Conservation (phyloP, 1,140 invertebrate genomes). For the Contarinia nasturtii region DNA sequence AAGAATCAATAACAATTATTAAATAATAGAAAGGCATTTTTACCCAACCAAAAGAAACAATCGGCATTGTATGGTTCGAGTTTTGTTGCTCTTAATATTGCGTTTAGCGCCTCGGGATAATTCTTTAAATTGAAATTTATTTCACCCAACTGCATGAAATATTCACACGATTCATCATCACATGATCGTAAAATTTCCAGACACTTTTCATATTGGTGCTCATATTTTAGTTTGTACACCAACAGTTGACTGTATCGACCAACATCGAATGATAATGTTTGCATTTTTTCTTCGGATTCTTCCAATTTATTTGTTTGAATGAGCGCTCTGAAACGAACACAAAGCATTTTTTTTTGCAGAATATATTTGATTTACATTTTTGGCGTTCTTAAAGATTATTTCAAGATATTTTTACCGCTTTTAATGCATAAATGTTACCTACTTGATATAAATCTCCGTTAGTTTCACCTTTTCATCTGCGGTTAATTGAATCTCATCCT, state of each 20-base stretch:
- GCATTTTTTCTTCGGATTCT: background rate
- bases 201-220: background rate
- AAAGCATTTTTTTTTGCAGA: background rate
- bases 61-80: conserved; percentile 47
- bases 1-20: no score
- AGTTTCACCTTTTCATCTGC: conserved; percentile 18
- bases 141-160: background rate
- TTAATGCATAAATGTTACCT: background rate
- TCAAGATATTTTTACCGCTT: no score
- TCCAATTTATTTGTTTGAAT: background rate
- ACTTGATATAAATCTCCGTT: background rate
- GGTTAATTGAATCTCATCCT: conserved; percentile 5
- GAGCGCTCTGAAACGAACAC: background rate
- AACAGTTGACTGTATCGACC: background rate
- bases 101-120: conserved; percentile 36
- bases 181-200: background rate
- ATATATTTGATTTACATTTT: no score
- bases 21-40: no score
- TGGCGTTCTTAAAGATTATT: no score
- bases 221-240: background rate
- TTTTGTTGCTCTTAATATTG: conserved; percentile 54
- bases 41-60: conserved; percentile 56
- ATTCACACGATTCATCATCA: background rate
- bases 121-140: conserved; percentile 25
- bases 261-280: background rate